phyloP scores from a whole-genome alignment of 2,888 invertebrate genomes.

The Chalcosyrphus nemorum region DNA sequence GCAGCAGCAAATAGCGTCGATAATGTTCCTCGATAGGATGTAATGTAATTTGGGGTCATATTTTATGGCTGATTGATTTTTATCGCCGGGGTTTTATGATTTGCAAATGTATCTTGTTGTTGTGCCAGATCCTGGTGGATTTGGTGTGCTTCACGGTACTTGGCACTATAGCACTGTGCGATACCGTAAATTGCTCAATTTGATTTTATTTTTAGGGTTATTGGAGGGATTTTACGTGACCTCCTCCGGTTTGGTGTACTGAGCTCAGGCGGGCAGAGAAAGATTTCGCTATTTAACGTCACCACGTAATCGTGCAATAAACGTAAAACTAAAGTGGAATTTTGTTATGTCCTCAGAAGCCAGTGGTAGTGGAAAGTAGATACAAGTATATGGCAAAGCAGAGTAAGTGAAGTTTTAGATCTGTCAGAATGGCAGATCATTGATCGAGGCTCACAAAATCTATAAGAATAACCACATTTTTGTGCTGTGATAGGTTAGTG shows the following conservation, averaged over 20 bases:
- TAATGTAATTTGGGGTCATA: conserved; percentile 74
- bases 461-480: too few relatives aligned
- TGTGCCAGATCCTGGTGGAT: neutral
- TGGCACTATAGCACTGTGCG: conserved; percentile 27
- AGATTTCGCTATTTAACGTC: conserved; percentile 40
- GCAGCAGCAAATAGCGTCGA: conserved; percentile 52
- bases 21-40: conserved; percentile 67
- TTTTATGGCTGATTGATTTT: conserved; percentile 77
- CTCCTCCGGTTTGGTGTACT: conserved; percentile 27
- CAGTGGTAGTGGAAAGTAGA: too few relatives aligned
- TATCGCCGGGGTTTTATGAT: conserved; percentile 73
- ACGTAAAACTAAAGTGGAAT: conserved; percentile 50
- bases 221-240: conserved; percentile 58
- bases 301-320: conserved; percentile 54
- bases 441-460: too few relatives aligned
- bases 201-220: conserved; percentile 58
- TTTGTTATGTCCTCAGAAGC: conserved; percentile 10
- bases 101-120: conserved; percentile 56
- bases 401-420: too few relatives aligned
- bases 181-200: conserved; percentile 62
- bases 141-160: conserved; percentile 21
- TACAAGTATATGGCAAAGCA: too few relatives aligned
- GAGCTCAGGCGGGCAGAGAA: neutral
- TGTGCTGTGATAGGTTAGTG: too few relatives aligned
- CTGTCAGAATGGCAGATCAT: too few relatives aligned